Conservation (phyloP, 2,113 vertebrate genomes). For the Martes martes region DNA sequence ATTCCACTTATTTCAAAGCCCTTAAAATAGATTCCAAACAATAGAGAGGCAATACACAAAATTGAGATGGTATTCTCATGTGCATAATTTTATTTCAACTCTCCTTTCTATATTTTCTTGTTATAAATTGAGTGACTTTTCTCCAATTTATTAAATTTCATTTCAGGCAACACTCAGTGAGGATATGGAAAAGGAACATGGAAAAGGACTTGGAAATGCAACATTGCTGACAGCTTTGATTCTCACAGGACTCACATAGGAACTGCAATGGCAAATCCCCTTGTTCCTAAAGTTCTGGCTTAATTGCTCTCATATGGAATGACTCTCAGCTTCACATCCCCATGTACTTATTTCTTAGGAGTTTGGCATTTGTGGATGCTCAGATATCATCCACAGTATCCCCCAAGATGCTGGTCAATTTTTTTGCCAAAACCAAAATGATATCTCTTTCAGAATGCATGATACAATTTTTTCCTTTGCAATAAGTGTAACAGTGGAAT, state of each 20-base stretch:
- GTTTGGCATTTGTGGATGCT: too few relatives aligned
- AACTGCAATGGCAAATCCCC: background rate
- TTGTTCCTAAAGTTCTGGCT: too few relatives aligned
- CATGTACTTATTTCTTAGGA: too few relatives aligned
- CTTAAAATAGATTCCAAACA: background rate
- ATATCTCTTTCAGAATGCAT: too few relatives aligned
- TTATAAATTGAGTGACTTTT: background rate
- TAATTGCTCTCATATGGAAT: too few relatives aligned
- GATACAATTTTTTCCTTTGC: background rate
- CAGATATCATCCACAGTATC: too few relatives aligned
- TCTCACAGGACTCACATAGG: background rate
- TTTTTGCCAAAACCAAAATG: too few relatives aligned
- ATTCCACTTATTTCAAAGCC: background rate
- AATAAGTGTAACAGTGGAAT: conserved; percentile 52
- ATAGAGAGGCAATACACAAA: background rate
- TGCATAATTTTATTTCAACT: background rate
- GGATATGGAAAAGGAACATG: background rate
- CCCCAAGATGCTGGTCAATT: too few relatives aligned
- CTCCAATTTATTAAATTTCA: background rate
- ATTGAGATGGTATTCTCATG: background rate
- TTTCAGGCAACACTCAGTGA: background rate
- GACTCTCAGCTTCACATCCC: too few relatives aligned
- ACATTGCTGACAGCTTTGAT: background rate
- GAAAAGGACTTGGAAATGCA: background rate
- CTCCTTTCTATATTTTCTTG: background rate